Evolutionary conservation across 2,113 vertebrate species (phyloP).

Genomic region (Rhinoptilus africanus): DNA sequence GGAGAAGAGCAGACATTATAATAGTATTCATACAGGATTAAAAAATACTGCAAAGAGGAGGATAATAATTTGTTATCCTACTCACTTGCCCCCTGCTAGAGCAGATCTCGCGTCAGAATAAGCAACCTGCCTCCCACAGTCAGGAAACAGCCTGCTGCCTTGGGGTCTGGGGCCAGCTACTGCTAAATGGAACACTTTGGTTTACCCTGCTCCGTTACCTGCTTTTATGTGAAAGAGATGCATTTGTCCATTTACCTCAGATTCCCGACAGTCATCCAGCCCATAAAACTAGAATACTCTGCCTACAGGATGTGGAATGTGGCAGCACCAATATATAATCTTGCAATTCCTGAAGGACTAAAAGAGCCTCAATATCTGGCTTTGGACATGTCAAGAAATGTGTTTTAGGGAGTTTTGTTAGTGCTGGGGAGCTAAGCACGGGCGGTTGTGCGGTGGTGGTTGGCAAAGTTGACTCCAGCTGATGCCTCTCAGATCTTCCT

Average conservation of each 20-base stretch:
- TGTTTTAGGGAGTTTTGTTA: background rate
- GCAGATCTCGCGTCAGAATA: background rate
- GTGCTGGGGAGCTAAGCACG: background rate
- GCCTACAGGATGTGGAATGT: background rate
- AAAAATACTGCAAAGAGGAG: background rate
- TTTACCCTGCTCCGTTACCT: background rate
- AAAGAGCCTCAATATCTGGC: background rate
- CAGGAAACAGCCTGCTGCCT: background rate
- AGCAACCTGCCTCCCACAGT: background rate
- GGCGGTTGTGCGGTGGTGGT: background rate
- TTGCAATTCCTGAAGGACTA: background rate
- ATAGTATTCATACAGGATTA: background rate
- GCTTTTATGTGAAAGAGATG: background rate
- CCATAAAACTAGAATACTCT: background rate
- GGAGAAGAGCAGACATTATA: slow-evolving; percentile 52
- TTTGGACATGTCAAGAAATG: background rate
- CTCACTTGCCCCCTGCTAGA: background rate
- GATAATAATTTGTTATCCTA: background rate
- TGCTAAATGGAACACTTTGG: background rate
- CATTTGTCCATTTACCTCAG: background rate
- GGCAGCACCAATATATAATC: background rate
- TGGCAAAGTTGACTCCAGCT: background rate
- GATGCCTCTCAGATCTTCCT: background rate
- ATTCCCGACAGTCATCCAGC: background rate
- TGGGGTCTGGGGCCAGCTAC: background rate